Evolutionary conservation across 2,888 invertebrate species (phyloP).

Genomic region (Tenthredo mesomela): DNA sequence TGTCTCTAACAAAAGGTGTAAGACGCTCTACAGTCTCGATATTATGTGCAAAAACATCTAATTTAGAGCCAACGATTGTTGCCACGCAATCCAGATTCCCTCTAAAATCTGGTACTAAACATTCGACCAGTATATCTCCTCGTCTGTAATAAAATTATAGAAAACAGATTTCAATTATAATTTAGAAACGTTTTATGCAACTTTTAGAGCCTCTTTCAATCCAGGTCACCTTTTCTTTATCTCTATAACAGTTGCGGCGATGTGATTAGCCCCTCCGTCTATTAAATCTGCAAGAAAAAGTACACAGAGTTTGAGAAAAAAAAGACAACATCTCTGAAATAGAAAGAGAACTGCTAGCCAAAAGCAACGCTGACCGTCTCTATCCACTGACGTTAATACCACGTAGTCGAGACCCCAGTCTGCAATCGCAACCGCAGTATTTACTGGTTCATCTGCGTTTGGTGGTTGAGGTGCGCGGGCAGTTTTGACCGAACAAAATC

Average conservation of each 20-base stretch:
- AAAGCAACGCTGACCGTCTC: slow-evolving; percentile 86
- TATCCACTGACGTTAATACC: slow-evolving; percentile 98
- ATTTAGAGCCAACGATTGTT: slow-evolving; percentile 88
- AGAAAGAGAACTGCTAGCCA: background rate
- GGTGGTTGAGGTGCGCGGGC: slow-evolving; percentile 92
- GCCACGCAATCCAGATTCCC: slow-evolving; percentile 88
- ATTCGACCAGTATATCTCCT: slow-evolving; percentile 94
- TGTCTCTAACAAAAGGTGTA: slow-evolving; percentile 95
- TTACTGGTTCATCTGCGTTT: slow-evolving; percentile 93
- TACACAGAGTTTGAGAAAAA: slow-evolving; percentile 39
- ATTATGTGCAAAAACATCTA: slow-evolving; percentile 99
- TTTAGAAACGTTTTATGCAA: background rate
- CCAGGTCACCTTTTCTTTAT: slow-evolving; percentile 70
- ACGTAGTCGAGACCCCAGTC: slow-evolving; percentile 99
- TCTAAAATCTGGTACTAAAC: slow-evolving; percentile 97
- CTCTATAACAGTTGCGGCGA: slow-evolving; percentile 87
- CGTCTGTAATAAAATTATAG: slow-evolving; percentile 79
- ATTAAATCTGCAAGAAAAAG: slow-evolving; percentile 85
- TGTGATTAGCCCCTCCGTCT: slow-evolving; percentile 96
- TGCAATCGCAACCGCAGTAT: slow-evolving; percentile 95
- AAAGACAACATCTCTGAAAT: background rate
- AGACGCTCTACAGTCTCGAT: slow-evolving; percentile 97
- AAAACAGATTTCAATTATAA: background rate
- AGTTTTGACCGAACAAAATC: slow-evolving; percentile 99
- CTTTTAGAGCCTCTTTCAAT: slow-evolving; percentile 18